phyloP scores from a whole-genome alignment of 2,797 vertebrate genomes.

The Channa striata region DNA sequence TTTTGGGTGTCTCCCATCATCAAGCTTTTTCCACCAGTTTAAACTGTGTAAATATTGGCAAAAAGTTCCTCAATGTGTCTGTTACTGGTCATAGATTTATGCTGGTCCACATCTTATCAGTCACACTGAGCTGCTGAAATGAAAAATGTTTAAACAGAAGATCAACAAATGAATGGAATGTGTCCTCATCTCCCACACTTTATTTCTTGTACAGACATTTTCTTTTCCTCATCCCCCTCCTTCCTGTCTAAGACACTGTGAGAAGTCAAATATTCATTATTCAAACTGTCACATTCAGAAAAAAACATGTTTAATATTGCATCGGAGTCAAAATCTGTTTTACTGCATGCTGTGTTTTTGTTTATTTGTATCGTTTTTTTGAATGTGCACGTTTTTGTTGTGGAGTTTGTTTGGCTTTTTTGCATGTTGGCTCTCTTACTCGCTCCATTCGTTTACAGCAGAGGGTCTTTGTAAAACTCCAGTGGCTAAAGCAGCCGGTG shows the following conservation, averaged over 20 bases:
- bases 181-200: constrained; percentile 25
- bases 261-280: constrained; percentile 52
- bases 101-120: constrained; percentile 62
- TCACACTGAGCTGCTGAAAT: constrained; percentile 57
- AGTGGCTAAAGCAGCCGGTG: constrained; percentile 9
- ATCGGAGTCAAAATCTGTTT: not conserved
- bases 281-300: constrained; percentile 39
- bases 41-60: constrained; percentile 16
- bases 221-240: not conserved
- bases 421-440: not conserved
- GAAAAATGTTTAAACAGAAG: constrained; percentile 50
- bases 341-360: not conserved
- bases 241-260: constrained; percentile 8
- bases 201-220: constrained; percentile 4
- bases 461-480: too few relatives aligned
- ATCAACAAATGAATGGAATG: constrained; percentile 53
- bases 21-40: constrained; percentile 7
- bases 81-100: constrained; percentile 37
- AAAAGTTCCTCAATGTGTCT: constrained; percentile 29
- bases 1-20: constrained; percentile 1
- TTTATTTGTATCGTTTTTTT: not conserved
- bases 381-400: not conserved
- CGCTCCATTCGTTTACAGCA: too few relatives aligned
- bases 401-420: constrained; percentile 19
- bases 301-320: constrained; percentile 49